These are phyloP conservation scores for Toxotes chatareus DNA, from an alignment of 2,113 vertebrate genomes.

Conservation along the genomic window DNA sequence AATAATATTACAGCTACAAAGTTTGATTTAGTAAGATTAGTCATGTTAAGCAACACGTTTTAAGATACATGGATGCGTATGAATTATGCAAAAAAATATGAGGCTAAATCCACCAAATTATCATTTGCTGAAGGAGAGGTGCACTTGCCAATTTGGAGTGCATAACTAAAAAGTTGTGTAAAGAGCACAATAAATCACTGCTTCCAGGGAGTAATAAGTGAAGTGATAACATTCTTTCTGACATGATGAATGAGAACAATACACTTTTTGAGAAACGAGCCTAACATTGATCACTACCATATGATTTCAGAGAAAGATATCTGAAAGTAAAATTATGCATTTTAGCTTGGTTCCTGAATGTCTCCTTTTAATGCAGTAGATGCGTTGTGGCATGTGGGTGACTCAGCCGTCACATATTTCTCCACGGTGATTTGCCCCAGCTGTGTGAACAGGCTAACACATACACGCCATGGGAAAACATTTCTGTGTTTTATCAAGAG, in stretches of 20 bases:
- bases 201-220: constrained; percentile 20
- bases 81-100: constrained; percentile 46
- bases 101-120: constrained; percentile 3
- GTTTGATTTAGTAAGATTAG: constrained; percentile 29
- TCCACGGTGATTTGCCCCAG: constrained; percentile 68
- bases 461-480: constrained; percentile 56
- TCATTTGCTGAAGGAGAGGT: constrained; percentile 7
- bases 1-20: constrained; percentile 25
- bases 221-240: constrained; percentile 29
- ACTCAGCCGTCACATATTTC: constrained; percentile 62
- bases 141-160: neutral
- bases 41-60: constrained; percentile 1
- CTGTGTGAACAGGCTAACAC: constrained; percentile 71
- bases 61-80: constrained; percentile 2
- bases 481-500: constrained; percentile 66
- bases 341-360: constrained; percentile 48
- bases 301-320: constrained; percentile 35
- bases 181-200: constrained; percentile 19
- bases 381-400: constrained; percentile 64
- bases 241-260: constrained; percentile 42
- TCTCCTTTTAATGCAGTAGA: constrained; percentile 65
- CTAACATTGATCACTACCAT: constrained; percentile 39
- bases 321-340: constrained; percentile 41
- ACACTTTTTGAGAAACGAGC: neutral
- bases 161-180: neutral